phyloP scores from a whole-genome alignment of 2,888 invertebrate genomes.

The Mamestra brassicae region DNA sequence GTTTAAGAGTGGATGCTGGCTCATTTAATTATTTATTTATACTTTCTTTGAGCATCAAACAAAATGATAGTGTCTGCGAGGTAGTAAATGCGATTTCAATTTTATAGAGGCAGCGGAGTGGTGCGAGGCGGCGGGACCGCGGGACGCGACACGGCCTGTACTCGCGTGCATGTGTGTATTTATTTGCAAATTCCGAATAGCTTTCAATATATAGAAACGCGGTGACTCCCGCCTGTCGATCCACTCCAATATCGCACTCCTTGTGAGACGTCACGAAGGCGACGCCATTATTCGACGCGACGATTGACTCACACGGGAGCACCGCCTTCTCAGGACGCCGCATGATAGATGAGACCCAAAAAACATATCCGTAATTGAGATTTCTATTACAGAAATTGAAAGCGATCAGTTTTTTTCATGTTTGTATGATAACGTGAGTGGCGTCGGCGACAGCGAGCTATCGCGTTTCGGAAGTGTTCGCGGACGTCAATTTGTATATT shows the following conservation, averaged over 20 bases:
- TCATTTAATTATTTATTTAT: constrained; percentile 59
- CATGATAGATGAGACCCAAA: constrained; percentile 89
- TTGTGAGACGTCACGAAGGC: constrained; percentile 84
- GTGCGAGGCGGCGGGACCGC: constrained; percentile 78
- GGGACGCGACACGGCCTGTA: constrained; percentile 68
- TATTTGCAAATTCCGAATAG: constrained; percentile 90
- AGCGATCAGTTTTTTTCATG: constrained; percentile 85
- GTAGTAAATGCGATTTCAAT: constrained; percentile 88
- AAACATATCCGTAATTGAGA: constrained; percentile 90
- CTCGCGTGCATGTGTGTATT: constrained; percentile 86
- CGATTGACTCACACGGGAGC: constrained; percentile 85
- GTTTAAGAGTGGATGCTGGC: constrained; percentile 33
- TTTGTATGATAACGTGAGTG: constrained; percentile 90
- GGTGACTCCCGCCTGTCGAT: constrained; percentile 88
- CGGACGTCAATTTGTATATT: constrained; percentile 91
- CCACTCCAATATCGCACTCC: constrained; percentile 88
- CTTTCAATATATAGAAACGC: constrained; percentile 90
- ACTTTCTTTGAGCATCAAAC: constrained; percentile 68
- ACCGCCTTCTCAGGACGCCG: constrained; percentile 79
- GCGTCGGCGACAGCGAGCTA: constrained; percentile 78
- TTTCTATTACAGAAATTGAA: constrained; percentile 90
- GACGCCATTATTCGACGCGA: constrained; percentile 85
- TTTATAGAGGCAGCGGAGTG: constrained; percentile 82
- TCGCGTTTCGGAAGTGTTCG: constrained; percentile 88
- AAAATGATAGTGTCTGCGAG: constrained; percentile 79